Conservation (phyloP, 2,888 invertebrate genomes). For the Cephus nigrinus region DNA sequence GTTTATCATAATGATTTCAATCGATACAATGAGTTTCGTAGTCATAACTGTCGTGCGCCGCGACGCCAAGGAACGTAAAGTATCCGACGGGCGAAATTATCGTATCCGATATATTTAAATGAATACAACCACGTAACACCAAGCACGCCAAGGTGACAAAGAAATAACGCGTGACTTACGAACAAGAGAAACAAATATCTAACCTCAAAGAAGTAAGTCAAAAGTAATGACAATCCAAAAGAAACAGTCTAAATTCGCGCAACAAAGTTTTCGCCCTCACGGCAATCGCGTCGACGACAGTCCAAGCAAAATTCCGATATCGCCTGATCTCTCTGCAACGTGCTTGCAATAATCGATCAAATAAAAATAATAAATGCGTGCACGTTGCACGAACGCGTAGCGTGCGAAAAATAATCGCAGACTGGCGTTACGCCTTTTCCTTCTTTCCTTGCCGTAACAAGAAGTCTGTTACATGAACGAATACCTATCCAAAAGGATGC, state of each 20-base stretch:
- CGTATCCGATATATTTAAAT: neutral
- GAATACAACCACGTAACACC: neutral
- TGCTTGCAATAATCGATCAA: neutral
- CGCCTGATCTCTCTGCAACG: neutral
- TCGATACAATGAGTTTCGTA: constrained; percentile 63
- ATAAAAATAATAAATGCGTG: neutral
- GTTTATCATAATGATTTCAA: constrained; percentile 64
- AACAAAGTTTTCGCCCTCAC: neutral
- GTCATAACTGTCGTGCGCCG: constrained; percentile 61
- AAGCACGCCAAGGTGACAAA: neutral
- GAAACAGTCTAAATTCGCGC: neutral
- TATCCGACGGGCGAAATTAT: neutral
- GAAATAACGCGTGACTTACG: neutral
- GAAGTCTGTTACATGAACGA: neutral
- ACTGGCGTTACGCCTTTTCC: neutral
- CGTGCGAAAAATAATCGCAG: neutral
- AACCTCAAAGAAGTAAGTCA: neutral
- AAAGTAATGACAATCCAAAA: neutral
- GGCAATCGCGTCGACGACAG: neutral
- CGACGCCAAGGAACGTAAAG: constrained; percentile 25
- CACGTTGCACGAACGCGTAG: neutral
- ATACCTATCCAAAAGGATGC: neutral
- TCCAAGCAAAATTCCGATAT: neutral
- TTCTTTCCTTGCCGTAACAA: neutral
- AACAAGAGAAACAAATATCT: neutral